Base-by-base conservation (phyloP, 2,797 vertebrate species). In the Paedocypris micromegethes region DNA sequence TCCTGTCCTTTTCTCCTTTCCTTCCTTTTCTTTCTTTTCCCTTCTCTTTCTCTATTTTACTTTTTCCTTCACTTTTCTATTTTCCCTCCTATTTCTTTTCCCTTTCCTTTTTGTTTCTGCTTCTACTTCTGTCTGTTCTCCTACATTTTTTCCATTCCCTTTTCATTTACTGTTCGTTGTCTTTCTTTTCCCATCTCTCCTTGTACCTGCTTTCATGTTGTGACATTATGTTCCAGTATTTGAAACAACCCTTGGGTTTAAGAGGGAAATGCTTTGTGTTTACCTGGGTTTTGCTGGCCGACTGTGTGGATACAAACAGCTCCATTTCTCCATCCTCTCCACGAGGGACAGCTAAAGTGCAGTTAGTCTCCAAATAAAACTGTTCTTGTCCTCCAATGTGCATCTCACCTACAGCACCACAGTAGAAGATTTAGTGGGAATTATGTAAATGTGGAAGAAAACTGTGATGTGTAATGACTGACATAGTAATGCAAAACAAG, bases 331-430 rank as follows among this genome's bases (percentile, higher is more conserved):
- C 93, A 1, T 92, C 91, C 69, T 97, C 96, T 3, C 90, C 88
- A 66, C 87, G 88, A 0, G 96, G 96, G 49, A 98, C 86, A 5
- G 95, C 96, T 45, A 98, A 76, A 2, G 90, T 90, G 39, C 89
- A 91, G 2, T 98, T 87, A 42, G 95, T 94, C 86, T 98, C 96
- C 88, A 98, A 79, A 75, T 98, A 98, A 82, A 98, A 98, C 79
- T 98, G 96, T 3, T 98, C 96, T 78, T 98, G 96, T 23, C 96
- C 96, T 3, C 94, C 95, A 0, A 98, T 78, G 75, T 98, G 86
- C 8, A 97, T 86, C 81, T 96, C 91, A 74, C 95, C 96, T 98
- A 77, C 41, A 53, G 66, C 75, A 78, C 5, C 23, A 51, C 40
- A 63, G 23, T 23, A 23, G 23, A 23, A 1, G 23, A 23, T 23